A percentile compares a stretch with the other conserved stretches of the same genome.
phyloP scores from a whole-genome alignment of 2,888 invertebrate species.

The Crioceris asparagi region DNA sequence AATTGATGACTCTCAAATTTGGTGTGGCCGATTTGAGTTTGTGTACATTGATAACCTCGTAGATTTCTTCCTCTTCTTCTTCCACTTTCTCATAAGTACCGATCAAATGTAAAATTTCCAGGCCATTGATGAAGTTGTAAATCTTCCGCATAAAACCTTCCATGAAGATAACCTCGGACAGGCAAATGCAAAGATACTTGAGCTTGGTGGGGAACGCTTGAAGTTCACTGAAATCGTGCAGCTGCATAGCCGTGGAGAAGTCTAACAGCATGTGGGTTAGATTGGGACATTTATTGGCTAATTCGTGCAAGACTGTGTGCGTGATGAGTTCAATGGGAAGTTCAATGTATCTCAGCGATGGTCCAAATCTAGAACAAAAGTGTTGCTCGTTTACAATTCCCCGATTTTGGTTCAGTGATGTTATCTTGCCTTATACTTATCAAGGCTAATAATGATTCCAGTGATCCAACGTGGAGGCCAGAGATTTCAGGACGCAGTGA shows the following conservation, averaged over 20 bases:
- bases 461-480: constrained; percentile 80
- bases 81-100: constrained; percentile 97
- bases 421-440: constrained; percentile 58
- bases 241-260: constrained; percentile 97
- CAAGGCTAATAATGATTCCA: constrained; percentile 78
- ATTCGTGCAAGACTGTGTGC: constrained; percentile 90
- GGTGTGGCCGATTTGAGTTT: constrained; percentile 97
- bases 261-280: constrained; percentile 93
- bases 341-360: constrained; percentile 83
- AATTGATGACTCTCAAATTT: constrained; percentile 91
- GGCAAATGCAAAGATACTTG: constrained; percentile 72
- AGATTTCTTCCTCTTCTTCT: constrained; percentile 98
- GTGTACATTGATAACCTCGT: constrained; percentile 98
- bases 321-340: constrained; percentile 94
- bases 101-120: constrained; percentile 93
- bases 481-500: constrained; percentile 94
- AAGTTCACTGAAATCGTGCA: constrained; percentile 98
- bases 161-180: constrained; percentile 99
- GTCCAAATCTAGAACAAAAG: constrained; percentile 48
- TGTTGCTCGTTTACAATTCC: background rate
- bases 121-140: constrained; percentile 97
- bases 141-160: constrained; percentile 99
- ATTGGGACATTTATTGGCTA: constrained; percentile 93
- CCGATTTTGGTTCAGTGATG: background rate
- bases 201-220: constrained; percentile 97